Evolutionary conservation across 2,797 vertebrate genomes (phyloP).

Genomic region (Pseudochirops corinnae): DNA sequence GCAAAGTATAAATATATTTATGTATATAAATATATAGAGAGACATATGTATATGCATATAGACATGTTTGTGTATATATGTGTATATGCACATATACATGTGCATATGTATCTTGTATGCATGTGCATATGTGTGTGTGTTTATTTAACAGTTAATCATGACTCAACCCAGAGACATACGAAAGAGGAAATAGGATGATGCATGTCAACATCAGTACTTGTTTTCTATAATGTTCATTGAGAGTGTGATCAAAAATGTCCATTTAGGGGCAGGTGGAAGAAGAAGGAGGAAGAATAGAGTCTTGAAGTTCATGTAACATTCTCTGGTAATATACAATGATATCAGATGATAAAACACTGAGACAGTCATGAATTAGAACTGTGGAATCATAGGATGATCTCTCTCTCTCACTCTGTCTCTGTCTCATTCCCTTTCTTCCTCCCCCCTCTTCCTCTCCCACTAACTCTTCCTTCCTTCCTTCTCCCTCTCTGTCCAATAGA

Average conservation of each 20-base stretch:
- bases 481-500: not conserved
- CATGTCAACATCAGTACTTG: not conserved
- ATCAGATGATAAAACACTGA: slow-evolving; percentile 4
- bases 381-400: not conserved
- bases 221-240: not conserved
- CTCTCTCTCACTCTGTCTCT: not conserved
- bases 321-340: slow-evolving; percentile 13
- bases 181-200: not conserved
- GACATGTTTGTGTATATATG: not conserved
- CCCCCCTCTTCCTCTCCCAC: too few species aligned
- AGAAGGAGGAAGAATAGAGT: not conserved
- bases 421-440: too few species aligned
- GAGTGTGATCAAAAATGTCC: not conserved
- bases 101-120: too few species aligned
- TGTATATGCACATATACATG: not conserved
- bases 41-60: not conserved
- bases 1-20: too few species aligned
- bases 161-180: too few species aligned
- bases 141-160: too few species aligned
- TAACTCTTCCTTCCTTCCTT: too few species aligned
- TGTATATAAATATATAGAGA: not conserved
- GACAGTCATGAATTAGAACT: not conserved
- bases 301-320: not conserved
- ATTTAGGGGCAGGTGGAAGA: not conserved
- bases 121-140: not conserved